phyloP scores from a whole-genome alignment of 23 tunicate genomes.

The Trididemnum miniatum region DNA sequence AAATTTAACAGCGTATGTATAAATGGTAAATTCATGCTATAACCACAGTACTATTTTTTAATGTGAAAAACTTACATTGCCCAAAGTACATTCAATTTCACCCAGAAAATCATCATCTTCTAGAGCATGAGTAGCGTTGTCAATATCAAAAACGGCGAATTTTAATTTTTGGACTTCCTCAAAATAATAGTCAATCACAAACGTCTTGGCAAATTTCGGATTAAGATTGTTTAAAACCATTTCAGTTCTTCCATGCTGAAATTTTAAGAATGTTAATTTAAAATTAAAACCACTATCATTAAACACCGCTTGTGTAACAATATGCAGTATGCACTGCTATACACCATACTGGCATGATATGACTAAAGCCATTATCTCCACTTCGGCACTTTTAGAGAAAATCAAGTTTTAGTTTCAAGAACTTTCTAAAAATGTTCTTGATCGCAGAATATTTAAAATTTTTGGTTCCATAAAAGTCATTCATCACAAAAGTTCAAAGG shows the following conservation, averaged over 20 bases:
- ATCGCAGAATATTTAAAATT: no score
- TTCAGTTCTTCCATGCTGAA: constrained; percentile 80
- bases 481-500: no score
- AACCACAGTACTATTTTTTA: no score
- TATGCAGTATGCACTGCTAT: neutral
- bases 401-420: no score
- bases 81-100: constrained; percentile 72
- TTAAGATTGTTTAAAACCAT: constrained; percentile 79
- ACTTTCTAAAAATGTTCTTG: no score
- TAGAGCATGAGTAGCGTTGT: constrained; percentile 65
- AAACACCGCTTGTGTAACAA: no score
- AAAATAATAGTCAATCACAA: constrained; percentile 84
- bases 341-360: neutral
- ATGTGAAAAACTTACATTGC: constrained; percentile 79
- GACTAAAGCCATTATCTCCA: neutral
- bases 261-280: neutral
- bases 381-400: no score
- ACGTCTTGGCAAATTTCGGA: constrained; percentile 86
- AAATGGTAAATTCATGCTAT: no score
- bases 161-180: constrained; percentile 94
- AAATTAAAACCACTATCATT: no score
- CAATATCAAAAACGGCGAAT: constrained; percentile 83
- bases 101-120: constrained; percentile 88
- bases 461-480: no score
- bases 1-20: no score